Evolutionary conservation across 2,797 vertebrate species (phyloP), one percentile per base, ranked within the genome.

Genomic region (Eutrigla gurnardus): DNA sequence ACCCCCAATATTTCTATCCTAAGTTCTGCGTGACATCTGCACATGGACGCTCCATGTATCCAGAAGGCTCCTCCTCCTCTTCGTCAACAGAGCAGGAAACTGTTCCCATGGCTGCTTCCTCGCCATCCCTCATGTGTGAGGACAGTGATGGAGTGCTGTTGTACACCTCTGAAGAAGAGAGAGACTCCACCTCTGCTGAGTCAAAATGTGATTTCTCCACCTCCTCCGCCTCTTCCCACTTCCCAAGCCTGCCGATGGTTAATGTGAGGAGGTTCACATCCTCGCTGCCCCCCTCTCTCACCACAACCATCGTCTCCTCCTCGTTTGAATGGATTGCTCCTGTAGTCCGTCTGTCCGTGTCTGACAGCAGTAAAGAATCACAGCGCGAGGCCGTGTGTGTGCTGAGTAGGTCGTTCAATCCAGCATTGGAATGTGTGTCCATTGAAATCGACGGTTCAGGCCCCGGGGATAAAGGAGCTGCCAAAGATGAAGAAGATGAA

Each of bases 251-350:
- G 55, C 79, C 60, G 0, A 91, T 88, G 1, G 73, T 89, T 47
- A 93, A 64, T 0, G 88, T 89, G 65, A 82, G 57, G 17, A 93
- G 79, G 73, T 93, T 77, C 14, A 93, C 89, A 2, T 77, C 60
- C 42, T n/a, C 73, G 15, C 42, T 6, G 7, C 37, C 39, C 3
- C 14, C 9, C 4, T 65, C 43, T 46, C 4, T 14, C 66, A 5
- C 6, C 62, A 1, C 25, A 25, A 25, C 59, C 54, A 53, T 32
- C 49, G n/a, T 2, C 32, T 25, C 54, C 45, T 49, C 54, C 36
- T 43, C 25, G 0, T 13, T 3, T 12, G 36, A 11, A 4, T 32
- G 6, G 4, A 9, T 35, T 55, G 0, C 15, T 37, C 9, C 54
- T 18, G 2, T 25, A 13, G 40, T 33, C 43, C 9, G 6, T 25